phyloP scores from a whole-genome alignment of 2,113 vertebrate species.

The Peromyscus polionotus region DNA sequence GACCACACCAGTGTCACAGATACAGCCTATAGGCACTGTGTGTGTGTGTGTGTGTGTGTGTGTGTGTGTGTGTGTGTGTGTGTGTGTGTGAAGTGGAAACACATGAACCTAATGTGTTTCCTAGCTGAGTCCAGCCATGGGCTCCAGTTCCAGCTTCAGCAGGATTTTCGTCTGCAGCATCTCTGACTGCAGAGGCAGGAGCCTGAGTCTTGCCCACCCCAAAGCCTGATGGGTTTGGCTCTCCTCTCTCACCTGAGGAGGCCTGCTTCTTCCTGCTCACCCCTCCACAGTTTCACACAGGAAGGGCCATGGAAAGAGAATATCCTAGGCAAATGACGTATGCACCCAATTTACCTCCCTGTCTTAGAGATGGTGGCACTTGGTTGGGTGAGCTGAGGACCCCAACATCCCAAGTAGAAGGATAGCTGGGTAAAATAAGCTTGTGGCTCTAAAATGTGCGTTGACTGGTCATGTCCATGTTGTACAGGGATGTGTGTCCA shows the following conservation, averaged over 20 bases:
- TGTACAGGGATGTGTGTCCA: background rate
- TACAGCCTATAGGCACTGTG: background rate
- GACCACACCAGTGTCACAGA: background rate
- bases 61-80: background rate
- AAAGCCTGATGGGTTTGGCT: background rate
- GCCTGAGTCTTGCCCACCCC: background rate
- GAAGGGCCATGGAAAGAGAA: background rate
- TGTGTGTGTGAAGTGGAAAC: background rate
- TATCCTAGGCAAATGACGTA: background rate
- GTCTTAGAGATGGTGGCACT: background rate
- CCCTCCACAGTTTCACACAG: background rate
- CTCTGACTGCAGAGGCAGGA: background rate
- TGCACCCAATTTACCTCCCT: background rate
- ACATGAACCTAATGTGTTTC: background rate
- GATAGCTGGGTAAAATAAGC: background rate
- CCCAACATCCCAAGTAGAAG: background rate
- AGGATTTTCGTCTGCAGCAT: background rate
- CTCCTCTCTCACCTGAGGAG: background rate
- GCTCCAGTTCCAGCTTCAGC: background rate
- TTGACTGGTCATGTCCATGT: background rate
- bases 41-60: background rate
- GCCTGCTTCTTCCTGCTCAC: background rate
- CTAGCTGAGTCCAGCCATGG: fast-evolving
- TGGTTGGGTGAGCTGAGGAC: background rate
- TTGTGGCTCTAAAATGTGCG: background rate